Evolutionary conservation across 1,140 invertebrate species (phyloP).

Genomic region (Achroia grisella): DNA sequence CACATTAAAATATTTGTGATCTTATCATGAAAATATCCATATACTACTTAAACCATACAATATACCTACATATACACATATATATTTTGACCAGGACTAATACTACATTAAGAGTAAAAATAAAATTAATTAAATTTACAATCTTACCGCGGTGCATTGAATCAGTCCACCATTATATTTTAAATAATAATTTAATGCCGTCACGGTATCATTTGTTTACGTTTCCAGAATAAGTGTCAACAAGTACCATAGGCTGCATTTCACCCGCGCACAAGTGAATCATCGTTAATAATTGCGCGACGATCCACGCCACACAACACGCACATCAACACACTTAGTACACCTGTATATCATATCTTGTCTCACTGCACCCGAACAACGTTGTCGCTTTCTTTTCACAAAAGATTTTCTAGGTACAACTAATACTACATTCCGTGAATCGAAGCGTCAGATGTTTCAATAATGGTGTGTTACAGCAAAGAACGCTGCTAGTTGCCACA

Average conservation of each 20-base stretch:
- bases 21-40: too few species aligned
- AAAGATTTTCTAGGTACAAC: conserved; percentile 34
- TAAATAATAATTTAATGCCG: conserved; percentile 19
- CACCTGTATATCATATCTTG: conserved; percentile 43
- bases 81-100: too few species aligned
- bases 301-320: conserved; percentile 57
- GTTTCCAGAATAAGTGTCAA: conserved; percentile 67
- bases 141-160: conserved; percentile 54
- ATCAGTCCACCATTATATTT: conserved; percentile 66
- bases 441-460: conserved; percentile 31
- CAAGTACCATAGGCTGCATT: conserved; percentile 72
- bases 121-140: conserved; percentile 4
- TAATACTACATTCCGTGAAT: conserved; percentile 45
- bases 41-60: too few species aligned
- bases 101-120: conserved; percentile 11
- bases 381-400: conserved; percentile 51
- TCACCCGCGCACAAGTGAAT: conserved; percentile 72
- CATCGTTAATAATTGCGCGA: conserved; percentile 72
- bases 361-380: conserved; percentile 41
- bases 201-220: conserved; percentile 69
- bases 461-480: conserved; percentile 18
- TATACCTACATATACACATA: too few species aligned
- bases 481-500: conserved; percentile 46
- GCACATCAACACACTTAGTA: conserved; percentile 43
- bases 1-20: too few species aligned